Evolutionary conservation across 1,140 invertebrate genomes (phyloP).

Genomic region (Laupala kohalensis): DNA sequence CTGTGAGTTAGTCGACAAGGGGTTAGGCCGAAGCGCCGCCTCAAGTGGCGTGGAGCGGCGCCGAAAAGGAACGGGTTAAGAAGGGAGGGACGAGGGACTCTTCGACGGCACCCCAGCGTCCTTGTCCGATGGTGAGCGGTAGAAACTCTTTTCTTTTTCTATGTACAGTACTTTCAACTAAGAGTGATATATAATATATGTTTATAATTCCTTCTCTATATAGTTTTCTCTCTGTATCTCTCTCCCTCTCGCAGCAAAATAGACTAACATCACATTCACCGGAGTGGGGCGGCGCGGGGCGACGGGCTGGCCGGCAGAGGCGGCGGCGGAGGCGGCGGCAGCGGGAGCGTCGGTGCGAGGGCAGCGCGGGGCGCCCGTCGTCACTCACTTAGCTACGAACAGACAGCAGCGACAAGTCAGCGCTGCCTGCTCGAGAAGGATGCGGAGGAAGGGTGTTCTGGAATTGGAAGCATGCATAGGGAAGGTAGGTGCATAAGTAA

Average conservation of each 20-base stretch:
- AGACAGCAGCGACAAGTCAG: not conserved
- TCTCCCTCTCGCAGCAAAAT: too few relatives aligned
- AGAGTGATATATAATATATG: not conserved
- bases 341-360: too few relatives aligned
- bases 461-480: too few relatives aligned
- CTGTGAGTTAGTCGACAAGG: not conserved
- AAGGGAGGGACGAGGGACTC: not conserved
- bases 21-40: not conserved
- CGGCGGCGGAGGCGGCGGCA: too few relatives aligned
- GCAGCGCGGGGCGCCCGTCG: too few relatives aligned
- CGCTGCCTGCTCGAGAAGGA: not conserved
- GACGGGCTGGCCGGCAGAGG: too few relatives aligned
- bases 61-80: not conserved
- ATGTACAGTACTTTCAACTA: not conserved
- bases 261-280: not conserved
- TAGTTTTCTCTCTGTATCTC: not conserved
- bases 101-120: not conserved
- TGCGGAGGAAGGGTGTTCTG: too few relatives aligned
- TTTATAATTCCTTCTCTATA: not conserved
- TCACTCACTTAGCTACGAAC: not conserved
- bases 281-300: too few relatives aligned
- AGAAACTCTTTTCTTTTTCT: not conserved
- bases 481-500: too few relatives aligned
- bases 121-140: not conserved
- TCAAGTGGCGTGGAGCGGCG: not conserved